Base-by-base conservation (phyloP, 2,797 vertebrate genomes). In the Acipenser oxyrinchus region DNA sequence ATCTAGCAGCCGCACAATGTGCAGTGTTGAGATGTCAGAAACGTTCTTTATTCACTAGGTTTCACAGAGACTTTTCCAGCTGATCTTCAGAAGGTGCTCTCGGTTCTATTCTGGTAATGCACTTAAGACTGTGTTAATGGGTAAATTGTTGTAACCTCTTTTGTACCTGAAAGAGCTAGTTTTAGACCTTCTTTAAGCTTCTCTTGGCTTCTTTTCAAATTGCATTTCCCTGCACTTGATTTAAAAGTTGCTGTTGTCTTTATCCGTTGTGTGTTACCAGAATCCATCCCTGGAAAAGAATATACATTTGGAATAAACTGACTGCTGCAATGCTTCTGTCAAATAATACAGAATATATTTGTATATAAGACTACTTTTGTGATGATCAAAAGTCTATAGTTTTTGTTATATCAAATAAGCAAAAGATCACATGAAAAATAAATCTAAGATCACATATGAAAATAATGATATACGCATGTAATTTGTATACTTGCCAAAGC, bases 191-290 rank as follows among this genome's bases (percentile, higher is more conserved):
- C 91, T 51, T 87, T 87, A 76, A 93, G 88, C 81, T 87, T 90
- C 77, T 94, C 93, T 67, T 88, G 87, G 77, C 90, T 93, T 75
- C 92, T 88, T 87, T 91, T 96, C 81, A 97, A 87, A 81, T 92
- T 93, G 92, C 96, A 99, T 84, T 91, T 94, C 71, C 92, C 84
- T 60, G 92, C 88, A 76, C 88, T 92, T 72, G 94, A 88, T 78
- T 89, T 95, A 86, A 99, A 96, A 51, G 93, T 95, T 78, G 94
- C 86, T 0, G 91, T 96, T 82, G 94, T 91, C 85, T 92, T 96
- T 83, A 96, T 75, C 79, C 88, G 89, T 67, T 87, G 78, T 68
- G 86, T 79, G 76, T 86, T 85, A 80, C 73, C 68, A 60, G 66
- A 74, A 71, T 86, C 84, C 74, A 75, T 70, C 71, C 87, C 85